Conservation (phyloP, 2,888 invertebrate species). For the Physocephala rufipes region DNA sequence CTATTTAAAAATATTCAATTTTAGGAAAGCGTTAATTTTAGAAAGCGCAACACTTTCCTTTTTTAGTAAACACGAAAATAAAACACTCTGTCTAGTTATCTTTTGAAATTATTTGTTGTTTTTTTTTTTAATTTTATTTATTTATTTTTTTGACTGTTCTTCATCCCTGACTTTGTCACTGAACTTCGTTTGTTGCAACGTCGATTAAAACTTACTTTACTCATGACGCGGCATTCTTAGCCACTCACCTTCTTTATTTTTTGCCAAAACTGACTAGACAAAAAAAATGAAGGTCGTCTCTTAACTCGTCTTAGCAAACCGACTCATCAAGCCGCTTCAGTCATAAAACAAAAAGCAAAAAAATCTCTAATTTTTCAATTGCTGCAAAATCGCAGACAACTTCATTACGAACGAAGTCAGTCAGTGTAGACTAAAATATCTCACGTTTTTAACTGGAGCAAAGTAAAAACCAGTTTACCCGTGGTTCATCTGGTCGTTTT, state of each 20-base stretch:
- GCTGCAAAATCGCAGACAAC: conserved; percentile 1
- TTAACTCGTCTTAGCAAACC: conserved; percentile 1
- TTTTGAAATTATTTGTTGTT: no score
- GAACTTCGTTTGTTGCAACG: conserved; percentile 3
- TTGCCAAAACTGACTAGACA: background rate
- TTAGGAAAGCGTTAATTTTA: no score
- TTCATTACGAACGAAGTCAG: background rate
- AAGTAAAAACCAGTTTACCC: conserved; percentile 2
- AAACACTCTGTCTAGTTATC: no score
- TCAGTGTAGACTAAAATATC: conserved; percentile 5
- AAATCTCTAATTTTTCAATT: background rate
- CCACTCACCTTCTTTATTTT: conserved; percentile 1
- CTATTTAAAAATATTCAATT: no score
- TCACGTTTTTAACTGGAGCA: conserved; percentile 22
- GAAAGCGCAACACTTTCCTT: no score
- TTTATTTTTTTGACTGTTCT: background rate
- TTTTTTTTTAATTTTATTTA: no score
- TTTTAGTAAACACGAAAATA: no score
- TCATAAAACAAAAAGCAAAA: background rate
- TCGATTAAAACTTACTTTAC: background rate
- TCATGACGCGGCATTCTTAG: background rate
- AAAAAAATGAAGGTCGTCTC: conserved; percentile 7
- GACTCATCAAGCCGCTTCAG: no score
- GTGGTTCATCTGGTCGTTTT: no score
- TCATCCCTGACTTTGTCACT: conserved; percentile 6